Evolutionary conservation across 2,888 invertebrate genomes (phyloP).

Genomic region (Theretra japonica): DNA sequence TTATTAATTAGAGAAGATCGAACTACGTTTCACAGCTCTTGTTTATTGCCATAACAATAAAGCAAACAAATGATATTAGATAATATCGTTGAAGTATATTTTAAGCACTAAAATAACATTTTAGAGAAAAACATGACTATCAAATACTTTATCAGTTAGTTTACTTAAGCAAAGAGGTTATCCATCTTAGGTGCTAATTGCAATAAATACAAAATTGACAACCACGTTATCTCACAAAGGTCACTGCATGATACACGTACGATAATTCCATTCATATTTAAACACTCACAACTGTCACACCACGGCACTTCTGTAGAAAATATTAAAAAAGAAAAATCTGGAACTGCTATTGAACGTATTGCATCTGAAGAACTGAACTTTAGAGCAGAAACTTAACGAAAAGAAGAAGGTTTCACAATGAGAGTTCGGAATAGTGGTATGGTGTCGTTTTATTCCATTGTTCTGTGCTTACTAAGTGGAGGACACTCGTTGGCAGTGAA

Average conservation of each 20-base stretch:
- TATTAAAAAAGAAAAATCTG: slow-evolving; percentile 12
- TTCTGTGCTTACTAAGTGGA: slow-evolving; percentile 84
- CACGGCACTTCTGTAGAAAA: slow-evolving; percentile 58
- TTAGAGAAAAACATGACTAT: not conserved
- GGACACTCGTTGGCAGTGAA: slow-evolving; percentile 85
- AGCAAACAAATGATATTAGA: not conserved
- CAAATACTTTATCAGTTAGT: not conserved
- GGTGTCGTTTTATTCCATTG: slow-evolving; percentile 79
- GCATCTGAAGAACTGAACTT: too few relatives aligned
- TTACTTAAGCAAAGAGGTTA: not conserved
- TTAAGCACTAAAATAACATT: not conserved
- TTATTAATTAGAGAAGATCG: too few relatives aligned
- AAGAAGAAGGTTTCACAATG: not conserved
- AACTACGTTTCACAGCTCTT: too few relatives aligned
- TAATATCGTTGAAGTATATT: too few relatives aligned
- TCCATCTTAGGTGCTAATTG: not conserved
- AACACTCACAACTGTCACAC: slow-evolving; percentile 73
- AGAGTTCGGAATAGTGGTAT: slow-evolving; percentile 32
- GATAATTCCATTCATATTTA: slow-evolving; percentile 80
- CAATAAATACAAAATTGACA: slow-evolving; percentile 67
- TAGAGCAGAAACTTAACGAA: slow-evolving; percentile 35
- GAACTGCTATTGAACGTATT: too few relatives aligned
- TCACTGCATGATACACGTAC: slow-evolving; percentile 70
- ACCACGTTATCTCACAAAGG: slow-evolving; percentile 68
- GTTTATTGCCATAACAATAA: too few relatives aligned